Conservation (phyloP, 2,888 invertebrate species). For the Morinoia aosen region DNA sequence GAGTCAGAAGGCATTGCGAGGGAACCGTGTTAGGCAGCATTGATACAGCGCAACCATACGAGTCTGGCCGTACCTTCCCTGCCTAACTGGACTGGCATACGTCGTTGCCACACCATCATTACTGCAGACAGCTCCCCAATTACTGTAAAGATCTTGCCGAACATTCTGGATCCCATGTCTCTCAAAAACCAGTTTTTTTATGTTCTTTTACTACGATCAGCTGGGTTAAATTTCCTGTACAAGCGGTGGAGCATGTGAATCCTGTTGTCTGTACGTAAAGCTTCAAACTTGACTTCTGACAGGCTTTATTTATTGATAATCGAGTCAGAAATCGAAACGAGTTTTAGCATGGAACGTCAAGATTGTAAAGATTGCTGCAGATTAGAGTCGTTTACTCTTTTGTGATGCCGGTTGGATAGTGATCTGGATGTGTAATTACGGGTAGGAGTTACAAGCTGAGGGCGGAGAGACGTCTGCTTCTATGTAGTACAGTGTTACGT, state of each 20-base stretch:
- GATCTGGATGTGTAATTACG: background rate
- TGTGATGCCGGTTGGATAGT: background rate
- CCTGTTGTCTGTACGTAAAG: background rate
- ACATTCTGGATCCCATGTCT: background rate
- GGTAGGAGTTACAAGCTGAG: background rate
- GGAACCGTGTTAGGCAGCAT: background rate
- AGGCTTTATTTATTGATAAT: constrained; percentile 2
- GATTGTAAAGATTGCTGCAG: background rate
- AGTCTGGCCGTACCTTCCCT: background rate
- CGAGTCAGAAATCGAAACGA: background rate
- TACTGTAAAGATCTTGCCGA: constrained; percentile 9
- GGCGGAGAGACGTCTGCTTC: background rate
- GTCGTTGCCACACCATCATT: background rate
- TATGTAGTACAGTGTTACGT: background rate
- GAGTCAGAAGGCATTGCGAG: background rate
- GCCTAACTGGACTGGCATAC: background rate
- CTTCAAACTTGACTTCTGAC: background rate
- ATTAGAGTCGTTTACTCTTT: background rate
- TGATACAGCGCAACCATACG: background rate
- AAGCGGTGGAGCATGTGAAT: background rate
- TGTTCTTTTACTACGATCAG: background rate
- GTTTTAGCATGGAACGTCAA: background rate
- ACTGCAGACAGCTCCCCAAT: background rate
- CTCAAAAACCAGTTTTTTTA: background rate
- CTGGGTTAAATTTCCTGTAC: background rate